A percentile compares a stretch with the other conserved stretches of the same genome.
These are phyloP conservation scores for Sylvilagus bachmani DNA, from an alignment of 2,113 vertebrate genomes.

Conservation along the genomic window DNA sequence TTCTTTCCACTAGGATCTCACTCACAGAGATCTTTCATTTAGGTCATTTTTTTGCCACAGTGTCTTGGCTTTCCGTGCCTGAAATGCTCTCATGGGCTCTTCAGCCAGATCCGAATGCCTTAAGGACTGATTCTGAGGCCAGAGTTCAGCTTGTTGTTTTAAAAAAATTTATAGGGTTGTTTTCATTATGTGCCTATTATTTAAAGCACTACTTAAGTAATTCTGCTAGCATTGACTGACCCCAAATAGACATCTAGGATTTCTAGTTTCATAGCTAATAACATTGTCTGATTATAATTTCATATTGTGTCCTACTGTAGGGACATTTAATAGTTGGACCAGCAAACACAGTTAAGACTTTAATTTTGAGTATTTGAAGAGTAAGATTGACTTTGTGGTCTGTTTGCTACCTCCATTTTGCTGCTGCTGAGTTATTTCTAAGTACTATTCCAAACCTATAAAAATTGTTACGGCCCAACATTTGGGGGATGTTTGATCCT, in stretches of 20 bases:
- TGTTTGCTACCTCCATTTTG: constrained; percentile 35
- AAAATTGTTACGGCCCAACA: background rate
- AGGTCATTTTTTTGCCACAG: too few relatives aligned
- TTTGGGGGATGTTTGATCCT: constrained; percentile 15
- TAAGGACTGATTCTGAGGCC: too few relatives aligned
- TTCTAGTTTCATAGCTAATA: constrained; percentile 48
- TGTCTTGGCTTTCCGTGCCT: too few relatives aligned
- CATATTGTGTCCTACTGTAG: background rate
- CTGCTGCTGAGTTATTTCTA: constrained; percentile 32
- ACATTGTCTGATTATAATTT: constrained; percentile 7
- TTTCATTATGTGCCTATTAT: constrained; percentile 17
- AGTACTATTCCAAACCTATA: background rate
- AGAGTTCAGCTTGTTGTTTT: too few relatives aligned
- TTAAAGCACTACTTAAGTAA: constrained; percentile 5
- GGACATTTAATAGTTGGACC: constrained; percentile 36
- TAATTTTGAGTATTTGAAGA: constrained; percentile 22
- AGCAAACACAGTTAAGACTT: background rate
- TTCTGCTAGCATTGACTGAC: background rate
- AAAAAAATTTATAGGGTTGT: background rate
- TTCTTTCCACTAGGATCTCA: too few relatives aligned
- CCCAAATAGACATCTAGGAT: background rate
- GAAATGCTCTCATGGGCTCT: too few relatives aligned
- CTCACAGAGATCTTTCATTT: too few relatives aligned
- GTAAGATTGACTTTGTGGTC: constrained; percentile 39
- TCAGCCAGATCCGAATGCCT: too few relatives aligned